Conservation (phyloP, 2,888 invertebrate species). For the Brenthis ino region DNA sequence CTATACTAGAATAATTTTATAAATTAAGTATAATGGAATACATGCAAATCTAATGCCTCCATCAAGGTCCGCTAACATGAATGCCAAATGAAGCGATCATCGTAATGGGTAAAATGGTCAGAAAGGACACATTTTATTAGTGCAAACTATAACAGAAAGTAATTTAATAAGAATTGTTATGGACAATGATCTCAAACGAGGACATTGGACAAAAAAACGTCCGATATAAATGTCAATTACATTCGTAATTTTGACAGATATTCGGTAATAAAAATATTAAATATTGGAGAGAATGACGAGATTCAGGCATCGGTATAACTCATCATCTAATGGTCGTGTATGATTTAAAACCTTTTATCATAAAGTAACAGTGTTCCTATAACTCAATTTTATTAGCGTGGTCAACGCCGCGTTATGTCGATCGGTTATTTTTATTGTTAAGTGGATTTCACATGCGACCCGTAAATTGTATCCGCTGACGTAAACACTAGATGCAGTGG, state of each 20-base stretch:
- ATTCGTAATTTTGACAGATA: conserved; percentile 72
- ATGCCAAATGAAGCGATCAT: conserved; percentile 78
- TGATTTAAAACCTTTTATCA: conserved; percentile 82
- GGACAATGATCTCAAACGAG: conserved; percentile 50
- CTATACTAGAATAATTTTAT: conserved; percentile 57
- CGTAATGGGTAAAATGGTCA: conserved; percentile 77
- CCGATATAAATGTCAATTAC: conserved; percentile 70
- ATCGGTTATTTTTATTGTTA: conserved; percentile 67
- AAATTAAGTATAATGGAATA: conserved; percentile 57
- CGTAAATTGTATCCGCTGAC: conserved; percentile 37
- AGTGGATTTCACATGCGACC: conserved; percentile 57
- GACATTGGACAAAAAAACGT: conserved; percentile 53
- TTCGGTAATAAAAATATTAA: conserved; percentile 78
- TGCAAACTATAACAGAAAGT: conserved; percentile 67
- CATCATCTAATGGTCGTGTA: conserved; percentile 80
- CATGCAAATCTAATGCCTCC: conserved; percentile 77
- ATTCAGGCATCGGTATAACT: conserved; percentile 75
- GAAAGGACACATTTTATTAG: conserved; percentile 75
- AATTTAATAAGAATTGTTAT: conserved; percentile 60
- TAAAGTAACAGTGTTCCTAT: conserved; percentile 77
- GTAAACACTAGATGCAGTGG: conserved; percentile 52
- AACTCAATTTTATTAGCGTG: conserved; percentile 79
- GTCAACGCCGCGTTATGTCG: conserved; percentile 73
- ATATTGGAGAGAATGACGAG: conserved; percentile 75
- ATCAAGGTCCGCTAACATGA: conserved; percentile 68